Conservation (phyloP, 2,888 invertebrate species). For the Mamestra brassicae region DNA sequence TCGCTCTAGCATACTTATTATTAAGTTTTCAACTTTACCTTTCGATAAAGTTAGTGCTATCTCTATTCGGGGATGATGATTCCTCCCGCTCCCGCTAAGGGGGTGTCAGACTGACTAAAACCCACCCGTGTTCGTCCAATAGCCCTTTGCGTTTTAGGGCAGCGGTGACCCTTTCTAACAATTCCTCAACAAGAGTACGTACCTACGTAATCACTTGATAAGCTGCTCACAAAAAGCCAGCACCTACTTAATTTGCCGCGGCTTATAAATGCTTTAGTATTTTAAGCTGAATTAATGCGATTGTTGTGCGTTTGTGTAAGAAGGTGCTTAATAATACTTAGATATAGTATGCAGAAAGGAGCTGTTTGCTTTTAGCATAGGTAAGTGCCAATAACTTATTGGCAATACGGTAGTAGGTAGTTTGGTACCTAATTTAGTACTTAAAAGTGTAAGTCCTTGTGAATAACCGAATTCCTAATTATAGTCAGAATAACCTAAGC, state of each 20-base stretch:
- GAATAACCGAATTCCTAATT: neutral
- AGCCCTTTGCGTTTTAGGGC: too few relatives aligned
- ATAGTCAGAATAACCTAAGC: too few relatives aligned
- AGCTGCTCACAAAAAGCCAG: neutral
- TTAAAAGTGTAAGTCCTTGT: neutral
- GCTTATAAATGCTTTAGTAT: neutral
- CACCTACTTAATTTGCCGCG: neutral
- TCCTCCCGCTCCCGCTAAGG: too few relatives aligned
- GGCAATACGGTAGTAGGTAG: too few relatives aligned
- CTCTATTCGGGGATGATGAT: too few relatives aligned
- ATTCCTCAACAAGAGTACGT: too few relatives aligned
- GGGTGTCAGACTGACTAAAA: too few relatives aligned
- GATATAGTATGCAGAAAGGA: neutral
- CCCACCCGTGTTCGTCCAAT: too few relatives aligned
- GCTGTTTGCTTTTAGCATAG: conserved; percentile 2
- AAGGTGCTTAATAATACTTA: neutral
- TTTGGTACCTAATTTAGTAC: neutral
- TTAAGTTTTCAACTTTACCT: too few relatives aligned
- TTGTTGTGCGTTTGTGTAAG: neutral
- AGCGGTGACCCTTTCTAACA: too few relatives aligned
- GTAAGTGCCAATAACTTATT: conserved; percentile 1
- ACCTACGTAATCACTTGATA: neutral
- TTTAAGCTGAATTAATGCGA: conserved; percentile 11
- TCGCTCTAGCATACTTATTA: too few relatives aligned
- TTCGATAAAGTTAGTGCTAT: too few relatives aligned